Evolutionary conservation across 1,140 invertebrate genomes (phyloP).

Genomic region (Dinothrombium tinctorium): DNA sequence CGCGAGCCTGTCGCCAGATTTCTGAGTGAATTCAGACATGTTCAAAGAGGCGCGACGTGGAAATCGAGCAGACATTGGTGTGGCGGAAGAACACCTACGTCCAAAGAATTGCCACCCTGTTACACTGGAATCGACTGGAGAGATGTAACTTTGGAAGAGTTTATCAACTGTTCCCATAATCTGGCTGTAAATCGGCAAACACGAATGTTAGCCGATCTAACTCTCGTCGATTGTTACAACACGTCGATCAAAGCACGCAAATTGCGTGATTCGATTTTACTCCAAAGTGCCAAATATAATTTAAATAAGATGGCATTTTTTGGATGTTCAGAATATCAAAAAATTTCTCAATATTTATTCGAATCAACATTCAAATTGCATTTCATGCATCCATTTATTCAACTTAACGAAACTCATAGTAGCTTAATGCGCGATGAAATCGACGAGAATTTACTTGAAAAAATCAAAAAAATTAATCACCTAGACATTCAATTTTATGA

Average conservation of each 20-base stretch:
- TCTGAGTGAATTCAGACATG: slow-evolving; percentile 80
- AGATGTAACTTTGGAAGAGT: slow-evolving; percentile 47
- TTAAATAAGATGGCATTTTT: slow-evolving; percentile 85
- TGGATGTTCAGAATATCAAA: slow-evolving; percentile 83
- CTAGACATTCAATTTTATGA: slow-evolving; percentile 81
- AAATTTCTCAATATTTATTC: slow-evolving; percentile 83
- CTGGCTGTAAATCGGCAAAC: slow-evolving; percentile 87
- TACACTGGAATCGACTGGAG: slow-evolving; percentile 27
- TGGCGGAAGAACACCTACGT: slow-evolving; percentile 48
- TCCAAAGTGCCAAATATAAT: slow-evolving; percentile 84
- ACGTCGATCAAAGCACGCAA: slow-evolving; percentile 37
- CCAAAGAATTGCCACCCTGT: slow-evolving; percentile 31
- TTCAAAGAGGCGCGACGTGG: slow-evolving; percentile 95
- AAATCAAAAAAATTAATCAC: slow-evolving; percentile 52
- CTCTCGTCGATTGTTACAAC: slow-evolving; percentile 85
- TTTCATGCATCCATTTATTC: slow-evolving; percentile 63
- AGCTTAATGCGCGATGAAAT: slow-evolving; percentile 46
- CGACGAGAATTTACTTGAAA: slow-evolving; percentile 38
- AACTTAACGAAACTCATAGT: slow-evolving; percentile 66
- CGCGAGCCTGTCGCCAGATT: slow-evolving; percentile 71
- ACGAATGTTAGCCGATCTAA: slow-evolving; percentile 84
- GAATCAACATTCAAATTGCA: slow-evolving; percentile 86
- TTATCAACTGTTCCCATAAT: slow-evolving; percentile 70
- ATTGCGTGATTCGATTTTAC: slow-evolving; percentile 45
- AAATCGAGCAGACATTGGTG: slow-evolving; percentile 56